Conservation (phyloP, 2,888 invertebrate species). For the Standfussiana lucernea region DNA sequence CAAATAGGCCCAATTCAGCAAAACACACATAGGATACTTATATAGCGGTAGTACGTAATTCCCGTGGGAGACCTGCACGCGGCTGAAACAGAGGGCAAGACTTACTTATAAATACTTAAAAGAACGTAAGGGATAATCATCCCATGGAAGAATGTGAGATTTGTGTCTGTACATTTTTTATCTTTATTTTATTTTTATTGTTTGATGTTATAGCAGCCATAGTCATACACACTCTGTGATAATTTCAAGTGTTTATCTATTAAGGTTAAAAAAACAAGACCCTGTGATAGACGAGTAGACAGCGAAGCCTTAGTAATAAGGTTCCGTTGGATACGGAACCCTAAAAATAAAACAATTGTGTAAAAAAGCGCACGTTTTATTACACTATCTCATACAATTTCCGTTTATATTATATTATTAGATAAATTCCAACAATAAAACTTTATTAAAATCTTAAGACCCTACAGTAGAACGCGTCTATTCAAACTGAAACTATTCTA, state of each 20-base stretch:
- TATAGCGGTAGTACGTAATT: too few species aligned
- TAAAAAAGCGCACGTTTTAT: slow-evolving; percentile 80
- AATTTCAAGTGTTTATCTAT: background rate
- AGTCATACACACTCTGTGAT: background rate
- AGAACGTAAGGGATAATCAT: too few species aligned
- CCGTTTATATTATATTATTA: slow-evolving; percentile 69
- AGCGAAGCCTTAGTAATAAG: background rate
- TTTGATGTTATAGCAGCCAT: background rate
- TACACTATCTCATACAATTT: slow-evolving; percentile 78
- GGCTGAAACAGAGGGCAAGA: too few species aligned
- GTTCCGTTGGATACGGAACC: background rate
- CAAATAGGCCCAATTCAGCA: too few species aligned
- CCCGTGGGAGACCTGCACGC: too few species aligned
- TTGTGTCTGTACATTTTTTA: too few species aligned
- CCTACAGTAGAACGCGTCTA: slow-evolving; percentile 70
- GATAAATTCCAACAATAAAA: slow-evolving; percentile 73
- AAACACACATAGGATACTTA: too few species aligned
- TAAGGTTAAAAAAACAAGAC: background rate
- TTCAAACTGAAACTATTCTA: slow-evolving; percentile 70
- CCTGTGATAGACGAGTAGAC: background rate
- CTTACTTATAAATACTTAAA: too few species aligned
- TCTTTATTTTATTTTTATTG: too few species aligned
- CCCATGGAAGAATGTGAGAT: too few species aligned
- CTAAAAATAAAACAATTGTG: slow-evolving; percentile 53
- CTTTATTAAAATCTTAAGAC: slow-evolving; percentile 65